Evolutionary conservation across 2,797 vertebrate genomes (phyloP).

Genomic region (Cynodonichthys magdalenae): DNA sequence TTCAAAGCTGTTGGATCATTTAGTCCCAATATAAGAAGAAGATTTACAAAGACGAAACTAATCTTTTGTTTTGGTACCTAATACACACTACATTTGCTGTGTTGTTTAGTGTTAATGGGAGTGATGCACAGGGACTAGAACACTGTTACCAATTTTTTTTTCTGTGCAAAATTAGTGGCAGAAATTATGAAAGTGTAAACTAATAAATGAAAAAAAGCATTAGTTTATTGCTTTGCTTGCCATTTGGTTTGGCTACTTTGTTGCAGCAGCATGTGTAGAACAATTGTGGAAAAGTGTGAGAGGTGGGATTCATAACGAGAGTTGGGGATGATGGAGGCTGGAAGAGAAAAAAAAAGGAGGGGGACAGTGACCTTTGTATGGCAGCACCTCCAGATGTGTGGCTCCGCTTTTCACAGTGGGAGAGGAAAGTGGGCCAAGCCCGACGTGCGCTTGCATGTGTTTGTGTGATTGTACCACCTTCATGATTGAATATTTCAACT

Average conservation of each 20-base stretch:
- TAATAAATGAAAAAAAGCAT: slow-evolving; percentile 65
- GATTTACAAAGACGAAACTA: slow-evolving; percentile 61
- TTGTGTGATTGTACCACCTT: slow-evolving; percentile 49
- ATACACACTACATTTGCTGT: slow-evolving; percentile 72
- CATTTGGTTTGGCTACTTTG: slow-evolving; percentile 83
- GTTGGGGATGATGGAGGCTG: slow-evolving; percentile 57
- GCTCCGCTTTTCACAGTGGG: slow-evolving; percentile 72
- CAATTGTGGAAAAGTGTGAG: slow-evolving; percentile 74
- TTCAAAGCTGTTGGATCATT: slow-evolving; percentile 68
- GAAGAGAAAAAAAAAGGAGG: slow-evolving; percentile 17
- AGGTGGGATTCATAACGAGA: slow-evolving; percentile 69
- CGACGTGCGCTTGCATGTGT: slow-evolving; percentile 22
- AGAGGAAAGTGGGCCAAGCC: slow-evolving; percentile 55
- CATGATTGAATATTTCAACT: slow-evolving; percentile 57
- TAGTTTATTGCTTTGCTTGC: slow-evolving; percentile 85
- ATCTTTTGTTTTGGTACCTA: slow-evolving; percentile 41
- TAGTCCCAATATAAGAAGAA: slow-evolving; percentile 52
- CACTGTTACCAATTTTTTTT: slow-evolving; percentile 71
- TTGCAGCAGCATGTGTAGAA: slow-evolving; percentile 76
- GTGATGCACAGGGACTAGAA: slow-evolving; percentile 61
- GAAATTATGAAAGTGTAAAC: slow-evolving; percentile 80
- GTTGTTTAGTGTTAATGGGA: slow-evolving; percentile 74
- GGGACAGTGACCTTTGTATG: slow-evolving; percentile 41
- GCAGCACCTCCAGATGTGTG: slow-evolving; percentile 70
- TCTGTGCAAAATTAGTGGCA: slow-evolving; percentile 76